Percentiles rank a stretch among this genome's conserved stretches.
Evolutionary conservation across 2,888 invertebrate species (phyloP).

Genomic region (Listrodromus nycthemerus): DNA sequence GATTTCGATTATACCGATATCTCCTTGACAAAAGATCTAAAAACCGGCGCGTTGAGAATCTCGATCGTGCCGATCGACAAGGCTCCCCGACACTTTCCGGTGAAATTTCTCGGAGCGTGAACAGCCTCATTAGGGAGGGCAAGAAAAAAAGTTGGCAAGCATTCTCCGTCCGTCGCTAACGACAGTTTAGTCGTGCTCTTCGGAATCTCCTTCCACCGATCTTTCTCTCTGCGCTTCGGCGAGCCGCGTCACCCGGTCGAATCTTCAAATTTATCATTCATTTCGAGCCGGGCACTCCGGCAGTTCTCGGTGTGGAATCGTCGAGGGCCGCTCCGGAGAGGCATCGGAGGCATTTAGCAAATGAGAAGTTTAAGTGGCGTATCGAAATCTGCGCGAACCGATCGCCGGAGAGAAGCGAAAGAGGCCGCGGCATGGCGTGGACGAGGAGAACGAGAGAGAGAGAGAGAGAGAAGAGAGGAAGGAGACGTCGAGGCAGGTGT

Average conservation of each 20-base stretch:
- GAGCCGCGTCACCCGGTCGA: not conserved
- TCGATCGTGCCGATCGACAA: not conserved
- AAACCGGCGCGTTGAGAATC: not conserved
- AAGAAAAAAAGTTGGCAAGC: not conserved
- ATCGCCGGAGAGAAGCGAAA: conserved; percentile 34
- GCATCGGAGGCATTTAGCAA: conserved; percentile 30
- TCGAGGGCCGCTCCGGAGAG: not conserved
- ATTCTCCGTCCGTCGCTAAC: not conserved
- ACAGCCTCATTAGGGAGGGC: not conserved
- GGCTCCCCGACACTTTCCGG: not conserved
- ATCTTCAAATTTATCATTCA: conserved; percentile 17
- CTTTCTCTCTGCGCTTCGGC: not conserved
- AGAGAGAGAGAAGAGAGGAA: conserved; percentile 28
- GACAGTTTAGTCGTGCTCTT: conserved; percentile 12
- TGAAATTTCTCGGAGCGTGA: not conserved
- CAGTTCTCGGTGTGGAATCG: not conserved
- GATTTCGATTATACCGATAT: not conserved
- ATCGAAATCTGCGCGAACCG: conserved; percentile 63
- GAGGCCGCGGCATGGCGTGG: not conserved
- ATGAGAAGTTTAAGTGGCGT: conserved; percentile 55
- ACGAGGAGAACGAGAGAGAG: conserved; percentile 7
- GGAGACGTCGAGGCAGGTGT: conserved; percentile 54
- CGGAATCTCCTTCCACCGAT: conserved; percentile 5
- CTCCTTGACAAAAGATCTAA: not conserved
- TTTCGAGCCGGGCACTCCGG: not conserved